Conservation (phyloP, 2,888 invertebrate genomes). For the Acheta domesticus region DNA sequence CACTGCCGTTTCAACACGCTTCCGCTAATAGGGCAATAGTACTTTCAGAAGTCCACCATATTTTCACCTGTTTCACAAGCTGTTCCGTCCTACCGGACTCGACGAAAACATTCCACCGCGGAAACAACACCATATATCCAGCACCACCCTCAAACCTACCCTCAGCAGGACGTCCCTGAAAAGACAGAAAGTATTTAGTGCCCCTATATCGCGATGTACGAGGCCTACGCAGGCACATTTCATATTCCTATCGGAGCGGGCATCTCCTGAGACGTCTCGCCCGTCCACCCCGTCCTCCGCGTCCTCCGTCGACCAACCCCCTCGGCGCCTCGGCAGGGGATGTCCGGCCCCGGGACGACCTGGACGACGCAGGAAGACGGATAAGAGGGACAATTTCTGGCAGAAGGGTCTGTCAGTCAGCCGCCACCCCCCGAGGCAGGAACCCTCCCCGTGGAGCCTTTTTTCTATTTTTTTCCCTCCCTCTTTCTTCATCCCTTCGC, state of each 20-base stretch:
- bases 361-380: background rate
- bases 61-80: no score
- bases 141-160: background rate
- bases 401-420: constrained; percentile 12
- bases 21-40: no score
- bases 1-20: no score
- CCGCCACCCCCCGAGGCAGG: background rate
- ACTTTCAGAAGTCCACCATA: no score
- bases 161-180: background rate
- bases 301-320: background rate
- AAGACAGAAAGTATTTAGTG: background rate
- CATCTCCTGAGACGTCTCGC: background rate
- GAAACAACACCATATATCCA: background rate
- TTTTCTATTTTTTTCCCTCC: background rate
- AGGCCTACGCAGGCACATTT: background rate
- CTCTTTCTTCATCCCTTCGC: background rate
- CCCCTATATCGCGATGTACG: background rate
- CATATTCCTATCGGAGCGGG: background rate
- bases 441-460: background rate
- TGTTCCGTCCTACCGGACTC: background rate
- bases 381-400: constrained; percentile 18
- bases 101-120: background rate
- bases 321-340: background rate
- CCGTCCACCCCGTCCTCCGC: background rate
- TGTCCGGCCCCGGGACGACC: background rate